phyloP scores from a whole-genome alignment of 2,113 vertebrate genomes.

The Limnothrissa miodon region DNA sequence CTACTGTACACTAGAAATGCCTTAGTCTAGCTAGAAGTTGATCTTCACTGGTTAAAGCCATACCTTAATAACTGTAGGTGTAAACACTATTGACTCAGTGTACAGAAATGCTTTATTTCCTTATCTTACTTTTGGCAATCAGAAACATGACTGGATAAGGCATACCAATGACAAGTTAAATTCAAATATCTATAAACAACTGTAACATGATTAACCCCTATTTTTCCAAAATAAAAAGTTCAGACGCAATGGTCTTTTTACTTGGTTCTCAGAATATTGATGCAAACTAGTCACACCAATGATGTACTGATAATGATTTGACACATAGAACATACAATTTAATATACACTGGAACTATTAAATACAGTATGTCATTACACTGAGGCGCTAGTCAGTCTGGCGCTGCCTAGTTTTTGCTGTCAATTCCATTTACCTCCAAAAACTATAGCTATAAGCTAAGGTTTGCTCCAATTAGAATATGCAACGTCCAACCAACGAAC shows the following conservation, averaged over 20 bases:
- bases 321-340: background rate
- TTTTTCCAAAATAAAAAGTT: conserved; percentile 11
- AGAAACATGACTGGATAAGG: background rate
- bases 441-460: too few relatives aligned
- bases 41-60: background rate
- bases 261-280: background rate
- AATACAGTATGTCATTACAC: background rate
- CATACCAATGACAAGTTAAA: background rate
- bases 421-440: too few relatives aligned
- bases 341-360: background rate
- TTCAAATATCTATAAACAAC: background rate
- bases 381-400: background rate
- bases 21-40: conserved; percentile 11
- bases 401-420: too few relatives aligned
- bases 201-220: conserved; percentile 1
- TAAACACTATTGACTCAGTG: background rate
- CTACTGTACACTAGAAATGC: background rate
- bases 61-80: conserved; percentile 1
- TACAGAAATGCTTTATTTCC: conserved; percentile 8
- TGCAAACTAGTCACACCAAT: background rate
- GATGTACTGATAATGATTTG: background rate
- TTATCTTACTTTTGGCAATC: background rate
- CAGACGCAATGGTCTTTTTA: background rate
- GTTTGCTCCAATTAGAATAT: too few relatives aligned
- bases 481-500: too few relatives aligned